Base-by-base conservation (phyloP, 2,888 invertebrate genomes). In the Idaea dimidiata region DNA sequence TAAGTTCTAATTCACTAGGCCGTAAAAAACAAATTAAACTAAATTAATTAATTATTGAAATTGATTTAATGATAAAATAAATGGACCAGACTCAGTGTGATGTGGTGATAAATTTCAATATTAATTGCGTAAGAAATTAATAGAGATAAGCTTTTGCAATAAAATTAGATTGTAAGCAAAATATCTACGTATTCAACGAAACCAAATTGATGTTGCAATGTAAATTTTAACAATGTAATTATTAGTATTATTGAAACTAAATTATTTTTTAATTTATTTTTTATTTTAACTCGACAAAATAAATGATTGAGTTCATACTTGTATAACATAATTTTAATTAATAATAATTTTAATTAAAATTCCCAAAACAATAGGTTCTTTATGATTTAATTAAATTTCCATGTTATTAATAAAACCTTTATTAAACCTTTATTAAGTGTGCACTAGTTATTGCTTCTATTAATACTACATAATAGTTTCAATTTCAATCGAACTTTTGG, bases 151-250 rank as follows among this genome's bases (percentile, higher is more conserved):
- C 10, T 43, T 5, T 61, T 59, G 59, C 61, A 63, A 62, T 62
- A 60, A 55, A 68, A 58, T 16, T 64, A 43, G 43, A 43, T 66
- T 58, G 56, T 53, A 65, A 56, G 17, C 16, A 71, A 62, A 59
- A 71, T 62, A 69, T 63, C 66, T 67, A 67, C 67, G 58, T 64
- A 68, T 74, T 73, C 62, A 83, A 79, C 79, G 77, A 87, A 82
- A 83, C 88, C 89, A 88, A 89, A 90, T 81, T 75, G 66, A 82
- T 82, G 78, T 78, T 83, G 83, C 82, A 87, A 85, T 87, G 78
- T 87, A 67, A 72, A 66, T 73, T 65, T 61, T 66, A 16, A 54
- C 54, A 55, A 32, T 62, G 24, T 59, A 59, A 57, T 64, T 57
- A 59, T 59, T 64, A 17, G 56, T 65, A 62, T 60, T 71, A 71